Evolutionary conservation across 2,888 invertebrate species (phyloP).

Genomic region (Drosophila neotestacea): DNA sequence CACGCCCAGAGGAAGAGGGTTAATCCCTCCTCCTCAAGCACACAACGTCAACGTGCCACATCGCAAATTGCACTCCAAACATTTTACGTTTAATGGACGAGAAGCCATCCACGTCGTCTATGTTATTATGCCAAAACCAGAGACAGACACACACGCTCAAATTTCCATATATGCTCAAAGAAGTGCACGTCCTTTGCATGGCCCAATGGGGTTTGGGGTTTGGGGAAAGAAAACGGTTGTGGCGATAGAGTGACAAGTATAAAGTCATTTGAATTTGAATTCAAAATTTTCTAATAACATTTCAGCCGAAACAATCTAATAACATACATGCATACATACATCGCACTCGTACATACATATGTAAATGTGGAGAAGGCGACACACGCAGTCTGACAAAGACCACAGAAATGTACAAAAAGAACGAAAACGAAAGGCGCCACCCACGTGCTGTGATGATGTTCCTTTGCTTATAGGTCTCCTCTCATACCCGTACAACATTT

Average conservation of each 20-base stretch:
- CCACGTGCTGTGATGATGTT: conserved; percentile 60
- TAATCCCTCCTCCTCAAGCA: conserved; percentile 1
- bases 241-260: conserved; percentile 47
- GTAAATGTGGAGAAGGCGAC: conserved; percentile 15
- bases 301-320: conserved; percentile 80
- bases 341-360: conserved; percentile 7
- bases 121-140: conserved; percentile 53
- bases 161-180: conserved; percentile 37
- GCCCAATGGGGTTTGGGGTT: conserved; percentile 17
- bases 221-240: conserved; percentile 1
- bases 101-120: conserved; percentile 53
- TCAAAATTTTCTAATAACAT: conserved; percentile 81
- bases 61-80: conserved; percentile 64
- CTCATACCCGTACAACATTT: neutral
- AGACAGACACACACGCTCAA: conserved; percentile 25
- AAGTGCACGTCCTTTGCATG: conserved; percentile 41
- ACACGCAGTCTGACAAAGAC: conserved; percentile 38
- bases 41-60: conserved; percentile 42
- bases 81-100: conserved; percentile 67
- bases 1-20: conserved; percentile 4
- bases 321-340: conserved; percentile 45
- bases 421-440: conserved; percentile 67
- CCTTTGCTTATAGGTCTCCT: conserved; percentile 16
- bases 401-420: conserved; percentile 53
- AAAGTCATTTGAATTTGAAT: conserved; percentile 82